These are phyloP conservation scores for Odiellus spinosus DNA, from an alignment of 2,888 invertebrate genomes.

Conservation along the genomic window DNA sequence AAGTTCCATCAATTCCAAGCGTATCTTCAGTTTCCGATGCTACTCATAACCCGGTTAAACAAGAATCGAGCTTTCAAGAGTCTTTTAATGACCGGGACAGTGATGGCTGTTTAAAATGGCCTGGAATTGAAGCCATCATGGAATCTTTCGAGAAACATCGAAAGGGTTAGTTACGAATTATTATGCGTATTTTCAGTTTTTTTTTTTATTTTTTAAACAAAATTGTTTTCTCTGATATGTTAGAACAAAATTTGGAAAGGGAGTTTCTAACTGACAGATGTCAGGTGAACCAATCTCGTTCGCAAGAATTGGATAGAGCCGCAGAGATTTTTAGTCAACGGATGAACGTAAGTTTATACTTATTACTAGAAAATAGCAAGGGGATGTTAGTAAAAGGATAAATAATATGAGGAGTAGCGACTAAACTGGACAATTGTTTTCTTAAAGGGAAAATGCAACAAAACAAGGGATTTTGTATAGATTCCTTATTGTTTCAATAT, in stretches of 20 bases:
- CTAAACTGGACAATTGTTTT: no score
- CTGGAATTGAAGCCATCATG: slow-evolving; percentile 29
- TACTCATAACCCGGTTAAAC: no score
- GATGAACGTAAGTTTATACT: slow-evolving; percentile 13
- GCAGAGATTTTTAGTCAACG: slow-evolving; percentile 12
- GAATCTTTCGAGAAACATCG: slow-evolving; percentile 28
- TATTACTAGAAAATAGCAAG: no score
- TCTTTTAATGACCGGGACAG: no score
- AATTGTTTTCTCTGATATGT: not conserved
- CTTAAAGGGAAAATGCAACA: no score
- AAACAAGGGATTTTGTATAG: no score
- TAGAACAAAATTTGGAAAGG: slow-evolving; percentile 17
- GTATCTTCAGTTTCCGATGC: no score
- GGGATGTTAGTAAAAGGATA: no score
- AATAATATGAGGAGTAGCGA: no score
- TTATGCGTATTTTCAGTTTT: not conserved
- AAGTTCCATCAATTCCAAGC: no score
- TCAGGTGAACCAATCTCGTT: slow-evolving; percentile 10
- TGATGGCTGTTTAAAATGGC: slow-evolving; percentile 22
- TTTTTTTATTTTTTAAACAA: not conserved
- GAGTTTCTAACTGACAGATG: slow-evolving; percentile 13
- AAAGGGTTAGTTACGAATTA: slow-evolving; percentile 11
- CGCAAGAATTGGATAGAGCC: slow-evolving; percentile 12
- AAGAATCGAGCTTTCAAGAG: no score
- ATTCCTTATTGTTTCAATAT: no score